phyloP scores from a whole-genome alignment of 2,888 invertebrate genomes.

The Caenorhabditis sp. region DNA sequence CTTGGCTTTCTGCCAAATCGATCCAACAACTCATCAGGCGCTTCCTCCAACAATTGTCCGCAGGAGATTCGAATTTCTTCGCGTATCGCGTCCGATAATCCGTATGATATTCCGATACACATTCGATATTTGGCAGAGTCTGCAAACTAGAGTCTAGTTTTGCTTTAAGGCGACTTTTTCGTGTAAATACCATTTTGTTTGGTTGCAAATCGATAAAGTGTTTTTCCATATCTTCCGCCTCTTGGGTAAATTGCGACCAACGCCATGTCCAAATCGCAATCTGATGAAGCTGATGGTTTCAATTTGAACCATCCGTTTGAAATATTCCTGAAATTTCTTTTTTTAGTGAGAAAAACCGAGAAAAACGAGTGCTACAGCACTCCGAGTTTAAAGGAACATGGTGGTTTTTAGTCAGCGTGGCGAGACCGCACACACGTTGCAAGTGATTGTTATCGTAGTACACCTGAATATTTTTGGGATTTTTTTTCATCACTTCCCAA shows the following conservation, averaged over 20 bases:
- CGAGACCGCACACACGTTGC: no score
- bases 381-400: no score
- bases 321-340: constrained; percentile 26
- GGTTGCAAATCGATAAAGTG: constrained; percentile 52
- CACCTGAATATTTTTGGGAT: no score
- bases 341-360: background rate
- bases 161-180: background rate
- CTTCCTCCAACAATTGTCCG: constrained; percentile 22
- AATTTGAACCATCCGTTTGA: constrained; percentile 64
- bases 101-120: constrained; percentile 21
- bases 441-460: no score
- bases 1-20: constrained; percentile 14
- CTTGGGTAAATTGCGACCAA: constrained; percentile 53
- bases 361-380: no score
- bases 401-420: no score
- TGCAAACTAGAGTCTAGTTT: constrained; percentile 2
- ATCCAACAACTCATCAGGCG: constrained; percentile 23
- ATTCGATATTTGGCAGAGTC: constrained; percentile 16
- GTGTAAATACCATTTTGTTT: constrained; percentile 33
- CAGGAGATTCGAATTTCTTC: constrained; percentile 18
- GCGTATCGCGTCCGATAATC: constrained; percentile 13
- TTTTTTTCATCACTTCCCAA: no score
- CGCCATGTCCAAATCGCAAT: constrained; percentile 62
- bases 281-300: constrained; percentile 64
- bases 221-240: constrained; percentile 26